Conservation (phyloP, 2,113 vertebrate genomes). For the Centropus bengalensis region DNA sequence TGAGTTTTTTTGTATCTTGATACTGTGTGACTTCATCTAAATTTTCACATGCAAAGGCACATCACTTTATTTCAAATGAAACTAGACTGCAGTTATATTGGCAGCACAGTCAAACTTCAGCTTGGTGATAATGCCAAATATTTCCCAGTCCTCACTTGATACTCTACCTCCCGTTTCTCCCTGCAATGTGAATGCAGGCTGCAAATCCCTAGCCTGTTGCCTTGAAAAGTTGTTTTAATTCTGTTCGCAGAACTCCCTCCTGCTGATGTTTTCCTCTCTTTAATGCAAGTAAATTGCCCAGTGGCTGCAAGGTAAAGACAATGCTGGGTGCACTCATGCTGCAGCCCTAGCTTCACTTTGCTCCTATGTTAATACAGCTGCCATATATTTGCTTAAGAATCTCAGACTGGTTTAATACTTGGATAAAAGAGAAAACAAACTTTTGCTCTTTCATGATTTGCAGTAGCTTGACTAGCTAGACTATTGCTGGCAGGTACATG, state of each 20-base stretch:
- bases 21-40: constrained; percentile 37
- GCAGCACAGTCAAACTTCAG: neutral
- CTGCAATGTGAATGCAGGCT: fast-evolving
- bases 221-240: constrained; percentile 5
- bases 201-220: neutral
- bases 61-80: constrained; percentile 17
- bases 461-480: neutral
- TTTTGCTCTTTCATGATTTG: neutral
- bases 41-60: constrained; percentile 2
- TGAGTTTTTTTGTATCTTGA: neutral
- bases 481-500: neutral
- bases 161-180: neutral
- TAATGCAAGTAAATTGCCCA: neutral
- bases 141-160: neutral
- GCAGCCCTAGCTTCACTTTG: neutral
- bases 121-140: neutral
- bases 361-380: neutral
- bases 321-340: neutral
- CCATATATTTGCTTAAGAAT: neutral
- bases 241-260: neutral
- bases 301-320: neutral
- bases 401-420: neutral
- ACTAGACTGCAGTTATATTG: neutral
- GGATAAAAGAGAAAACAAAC: neutral
- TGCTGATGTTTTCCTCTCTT: neutral